These are phyloP conservation scores for Onychostruthus taczanowskii DNA, from an alignment of 2,113 vertebrate genomes.

Conservation along the genomic window DNA sequence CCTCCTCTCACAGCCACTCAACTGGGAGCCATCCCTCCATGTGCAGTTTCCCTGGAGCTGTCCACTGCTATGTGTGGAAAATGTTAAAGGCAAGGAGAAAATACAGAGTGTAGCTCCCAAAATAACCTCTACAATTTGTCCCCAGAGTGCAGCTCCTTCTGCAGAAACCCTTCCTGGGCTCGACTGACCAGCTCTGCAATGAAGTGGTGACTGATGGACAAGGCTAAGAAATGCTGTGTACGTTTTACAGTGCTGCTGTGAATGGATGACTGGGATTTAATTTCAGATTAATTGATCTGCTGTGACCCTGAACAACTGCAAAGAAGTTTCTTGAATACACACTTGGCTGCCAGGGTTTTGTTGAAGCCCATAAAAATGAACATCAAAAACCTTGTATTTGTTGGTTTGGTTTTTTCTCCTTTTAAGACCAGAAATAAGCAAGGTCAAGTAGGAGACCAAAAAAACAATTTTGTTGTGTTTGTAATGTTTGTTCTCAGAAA, in stretches of 20 bases:
- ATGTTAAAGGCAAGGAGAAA: neutral
- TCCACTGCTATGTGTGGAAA: neutral
- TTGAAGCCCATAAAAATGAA: neutral
- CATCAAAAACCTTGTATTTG: neutral
- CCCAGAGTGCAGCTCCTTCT: neutral
- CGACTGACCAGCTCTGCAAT: rapidly evolving
- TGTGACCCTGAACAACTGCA: neutral
- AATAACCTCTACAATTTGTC: neutral
- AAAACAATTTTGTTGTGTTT: no score
- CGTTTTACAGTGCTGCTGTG: neutral
- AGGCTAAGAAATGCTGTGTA: neutral
- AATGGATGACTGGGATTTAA: neutral
- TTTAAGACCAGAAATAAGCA: neutral
- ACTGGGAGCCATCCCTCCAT: neutral
- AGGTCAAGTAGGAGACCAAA: neutral
- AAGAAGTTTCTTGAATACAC: neutral
- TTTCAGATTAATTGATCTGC: neutral
- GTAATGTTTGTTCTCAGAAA: neutral
- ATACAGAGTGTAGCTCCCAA: neutral
- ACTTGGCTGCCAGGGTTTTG: neutral
- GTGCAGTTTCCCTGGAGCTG: neutral
- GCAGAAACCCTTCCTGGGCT: neutral
- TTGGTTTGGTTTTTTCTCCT: rapidly evolving
- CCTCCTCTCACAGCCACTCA: neutral
- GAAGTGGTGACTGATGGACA: neutral